Conservation (phyloP, 2,888 invertebrate species). For the Spicauda simplicius region DNA sequence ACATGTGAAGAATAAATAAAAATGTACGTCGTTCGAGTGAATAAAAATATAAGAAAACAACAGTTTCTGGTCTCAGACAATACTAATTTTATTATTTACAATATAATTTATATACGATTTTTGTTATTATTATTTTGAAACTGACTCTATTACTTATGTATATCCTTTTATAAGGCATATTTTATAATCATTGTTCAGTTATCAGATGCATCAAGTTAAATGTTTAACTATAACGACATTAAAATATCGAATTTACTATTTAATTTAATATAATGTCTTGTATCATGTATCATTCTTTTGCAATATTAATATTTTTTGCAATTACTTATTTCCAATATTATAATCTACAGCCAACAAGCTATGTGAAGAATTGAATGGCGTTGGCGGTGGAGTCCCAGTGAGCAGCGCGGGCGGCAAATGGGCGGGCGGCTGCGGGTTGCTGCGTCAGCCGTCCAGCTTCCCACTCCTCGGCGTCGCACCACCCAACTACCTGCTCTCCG, state of each 20-base stretch:
- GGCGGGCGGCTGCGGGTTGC: conserved; percentile 87
- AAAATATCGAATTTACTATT: not conserved
- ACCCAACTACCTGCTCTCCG: conserved; percentile 86
- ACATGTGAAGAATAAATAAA: not conserved
- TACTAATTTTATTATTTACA: no score
- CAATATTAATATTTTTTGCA: no score
- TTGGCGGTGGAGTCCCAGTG: conserved; percentile 64
- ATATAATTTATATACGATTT: no score
- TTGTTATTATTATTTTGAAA: no score
- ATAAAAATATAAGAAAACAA: not conserved
- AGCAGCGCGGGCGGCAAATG: conserved; percentile 79
- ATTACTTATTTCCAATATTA: no score
- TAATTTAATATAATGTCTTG: not conserved
- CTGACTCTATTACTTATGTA: no score
- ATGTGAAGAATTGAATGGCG: conserved; percentile 76
- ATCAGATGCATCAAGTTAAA: no score
- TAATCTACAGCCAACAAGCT: conserved; percentile 70
- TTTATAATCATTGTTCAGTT: no score
- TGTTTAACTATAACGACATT: no score
- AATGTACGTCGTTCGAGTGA: not conserved
- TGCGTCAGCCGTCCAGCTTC: conserved; percentile 86
- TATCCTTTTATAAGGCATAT: no score
- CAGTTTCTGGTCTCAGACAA: no score
- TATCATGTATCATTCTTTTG: no score
- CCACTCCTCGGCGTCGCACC: conserved; percentile 85